Evolutionary conservation across 2,888 invertebrate genomes (phyloP).

Genomic region (Hyposoter dolosus): DNA sequence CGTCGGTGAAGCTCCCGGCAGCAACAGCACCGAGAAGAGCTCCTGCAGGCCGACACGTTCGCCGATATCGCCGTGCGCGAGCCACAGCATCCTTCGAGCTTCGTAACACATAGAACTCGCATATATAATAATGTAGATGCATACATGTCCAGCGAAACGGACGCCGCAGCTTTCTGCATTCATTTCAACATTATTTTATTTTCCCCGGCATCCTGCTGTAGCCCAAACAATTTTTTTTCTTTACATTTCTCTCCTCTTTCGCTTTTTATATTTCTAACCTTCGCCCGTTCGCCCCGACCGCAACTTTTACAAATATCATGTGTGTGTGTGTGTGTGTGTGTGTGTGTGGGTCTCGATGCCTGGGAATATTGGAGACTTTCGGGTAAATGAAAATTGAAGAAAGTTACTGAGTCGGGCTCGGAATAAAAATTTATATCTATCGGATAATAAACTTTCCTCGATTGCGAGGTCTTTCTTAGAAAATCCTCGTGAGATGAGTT

Average conservation of each 20-base stretch:
- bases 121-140: slow-evolving; percentile 26
- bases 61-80: slow-evolving; percentile 61
- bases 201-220: slow-evolving; percentile 25
- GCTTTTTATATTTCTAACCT: slow-evolving; percentile 37
- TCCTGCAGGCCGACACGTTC: slow-evolving; percentile 52
- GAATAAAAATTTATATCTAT: not conserved
- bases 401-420: not conserved
- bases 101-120: not conserved
- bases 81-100: slow-evolving; percentile 51
- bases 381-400: not conserved
- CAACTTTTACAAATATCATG: slow-evolving; percentile 10
- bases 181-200: slow-evolving; percentile 62
- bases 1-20: slow-evolving; percentile 16
- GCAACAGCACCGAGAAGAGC: slow-evolving; percentile 34
- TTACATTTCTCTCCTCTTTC: not conserved
- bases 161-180: slow-evolving; percentile 54
- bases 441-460: not conserved
- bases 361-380: not conserved
- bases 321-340: not conserved
- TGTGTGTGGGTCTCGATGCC: not conserved
- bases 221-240: slow-evolving; percentile 31
- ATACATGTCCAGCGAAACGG: slow-evolving; percentile 28
- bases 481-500: not conserved
- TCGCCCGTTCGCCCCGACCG: slow-evolving; percentile 8
- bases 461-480: not conserved